Conservation (phyloP, 1,140 invertebrate species). For the Druon quercuslanigerum region DNA sequence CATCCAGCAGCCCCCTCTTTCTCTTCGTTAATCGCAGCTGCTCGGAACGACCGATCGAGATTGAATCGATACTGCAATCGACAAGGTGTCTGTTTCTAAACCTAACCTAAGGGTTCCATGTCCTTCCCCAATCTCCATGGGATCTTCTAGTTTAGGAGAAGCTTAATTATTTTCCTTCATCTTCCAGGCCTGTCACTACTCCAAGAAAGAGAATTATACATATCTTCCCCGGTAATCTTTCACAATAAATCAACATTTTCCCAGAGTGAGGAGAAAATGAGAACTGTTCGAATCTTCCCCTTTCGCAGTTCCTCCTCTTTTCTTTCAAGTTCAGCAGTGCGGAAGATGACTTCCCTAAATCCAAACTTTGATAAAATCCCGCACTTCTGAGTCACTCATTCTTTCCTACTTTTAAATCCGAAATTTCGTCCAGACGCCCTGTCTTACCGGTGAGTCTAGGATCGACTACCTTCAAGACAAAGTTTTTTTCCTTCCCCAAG, state of each 20-base stretch:
- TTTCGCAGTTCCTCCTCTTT: background rate
- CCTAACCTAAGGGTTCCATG: slow-evolving; percentile 10
- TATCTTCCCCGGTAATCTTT: background rate
- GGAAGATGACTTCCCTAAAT: too few species aligned
- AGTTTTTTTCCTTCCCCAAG: background rate
- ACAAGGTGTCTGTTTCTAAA: background rate
- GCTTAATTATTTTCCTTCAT: background rate
- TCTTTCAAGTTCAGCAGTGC: background rate
- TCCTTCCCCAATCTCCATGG: slow-evolving; percentile 11
- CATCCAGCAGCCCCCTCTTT: slow-evolving; percentile 13
- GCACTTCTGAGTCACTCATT: background rate
- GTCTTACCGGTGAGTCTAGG: background rate
- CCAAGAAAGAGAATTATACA: background rate
- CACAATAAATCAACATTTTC: background rate
- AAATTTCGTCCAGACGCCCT: background rate
- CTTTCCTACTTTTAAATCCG: background rate
- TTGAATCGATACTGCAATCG: background rate
- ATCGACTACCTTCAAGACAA: background rate
- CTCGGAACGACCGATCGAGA: background rate
- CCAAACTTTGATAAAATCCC: too few species aligned
- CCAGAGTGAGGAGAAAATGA: background rate
- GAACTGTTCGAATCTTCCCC: slow-evolving; percentile 11
- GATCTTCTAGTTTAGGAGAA: background rate
- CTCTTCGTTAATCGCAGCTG: background rate
- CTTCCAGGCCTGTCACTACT: background rate